phyloP scores from a whole-genome alignment of 2,797 vertebrate genomes.

The Lepilemur septentrionalis region DNA sequence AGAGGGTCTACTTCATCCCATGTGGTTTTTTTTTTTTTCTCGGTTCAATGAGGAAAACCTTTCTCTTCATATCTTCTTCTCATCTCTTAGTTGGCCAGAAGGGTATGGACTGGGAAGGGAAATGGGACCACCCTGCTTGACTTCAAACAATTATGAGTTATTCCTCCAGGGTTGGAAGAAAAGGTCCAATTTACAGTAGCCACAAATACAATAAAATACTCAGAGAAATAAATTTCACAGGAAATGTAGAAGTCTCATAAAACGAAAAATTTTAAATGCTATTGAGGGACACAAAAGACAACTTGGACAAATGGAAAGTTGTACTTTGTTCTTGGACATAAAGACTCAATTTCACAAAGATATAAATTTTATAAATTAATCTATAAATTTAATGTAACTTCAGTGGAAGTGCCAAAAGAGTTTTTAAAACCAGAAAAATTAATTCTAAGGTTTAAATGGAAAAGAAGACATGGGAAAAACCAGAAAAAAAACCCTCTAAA shows the following conservation, averaged over 20 bases:
- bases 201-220: conserved; percentile 29
- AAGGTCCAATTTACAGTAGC: not conserved
- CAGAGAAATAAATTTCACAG: conserved; percentile 32
- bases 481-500: not conserved
- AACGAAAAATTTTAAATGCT: conserved; percentile 1
- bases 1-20: not conserved
- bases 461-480: not conserved
- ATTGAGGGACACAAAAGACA: not conserved
- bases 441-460: not conserved
- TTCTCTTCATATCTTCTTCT: not conserved
- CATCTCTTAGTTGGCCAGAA: not conserved
- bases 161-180: not conserved
- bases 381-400: conserved; percentile 47
- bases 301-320: conserved; percentile 19
- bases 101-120: not conserved
- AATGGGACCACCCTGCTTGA: not conserved
- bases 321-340: conserved; percentile 27
- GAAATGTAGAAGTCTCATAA: conserved; percentile 29
- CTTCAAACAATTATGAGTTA: not conserved
- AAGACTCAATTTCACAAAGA: conserved; percentile 44
- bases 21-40: not conserved
- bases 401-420: conserved; percentile 14
- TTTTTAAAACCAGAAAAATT: conserved; percentile 20
- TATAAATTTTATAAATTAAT: conserved; percentile 40
- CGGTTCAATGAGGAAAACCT: not conserved